Conservation (phyloP, 2,113 vertebrate genomes). For the Potamarius usumacintae region DNA sequence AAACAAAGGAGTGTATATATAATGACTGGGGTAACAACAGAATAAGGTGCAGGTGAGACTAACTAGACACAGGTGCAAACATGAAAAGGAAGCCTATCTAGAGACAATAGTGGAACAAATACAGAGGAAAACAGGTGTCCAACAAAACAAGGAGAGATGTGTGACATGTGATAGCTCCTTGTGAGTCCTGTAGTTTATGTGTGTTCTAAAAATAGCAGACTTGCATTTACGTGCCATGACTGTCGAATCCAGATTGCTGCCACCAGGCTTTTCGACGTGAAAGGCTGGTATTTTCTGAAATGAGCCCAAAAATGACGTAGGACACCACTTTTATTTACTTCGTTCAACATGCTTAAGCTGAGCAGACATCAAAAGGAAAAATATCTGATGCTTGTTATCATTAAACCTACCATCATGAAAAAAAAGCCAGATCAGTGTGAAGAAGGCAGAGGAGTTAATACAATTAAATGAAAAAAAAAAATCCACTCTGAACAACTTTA, state of each 20-base stretch:
- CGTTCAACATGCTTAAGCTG: conserved; percentile 10
- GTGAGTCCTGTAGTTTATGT: conserved; percentile 26
- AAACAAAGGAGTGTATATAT: background rate
- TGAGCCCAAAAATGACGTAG: conserved; percentile 4
- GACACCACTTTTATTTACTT: conserved; percentile 23
- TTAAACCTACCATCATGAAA: background rate
- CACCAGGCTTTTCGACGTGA: conserved; percentile 29
- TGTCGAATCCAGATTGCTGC: conserved; percentile 36
- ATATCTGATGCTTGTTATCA: background rate
- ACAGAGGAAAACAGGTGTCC: background rate
- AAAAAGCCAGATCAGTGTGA: background rate
- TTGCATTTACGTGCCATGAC: conserved; percentile 11
- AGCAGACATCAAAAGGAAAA: background rate
- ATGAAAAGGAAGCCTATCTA: background rate
- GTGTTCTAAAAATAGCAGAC: conserved; percentile 46
- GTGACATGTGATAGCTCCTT: conserved; percentile 4
- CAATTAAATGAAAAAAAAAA: background rate
- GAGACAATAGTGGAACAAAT: background rate
- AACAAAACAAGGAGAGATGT: background rate
- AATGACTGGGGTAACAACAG: background rate
- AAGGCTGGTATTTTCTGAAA: conserved; percentile 40
- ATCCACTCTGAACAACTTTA: background rate
- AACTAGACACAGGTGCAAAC: background rate
- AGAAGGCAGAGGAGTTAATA: background rate
- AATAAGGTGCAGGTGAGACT: background rate